A percentile compares a stretch with the other conserved stretches of the same genome.
Conservation (phyloP, 2,888 invertebrate species). For the Imbricaverruca yamaguchii region DNA sequence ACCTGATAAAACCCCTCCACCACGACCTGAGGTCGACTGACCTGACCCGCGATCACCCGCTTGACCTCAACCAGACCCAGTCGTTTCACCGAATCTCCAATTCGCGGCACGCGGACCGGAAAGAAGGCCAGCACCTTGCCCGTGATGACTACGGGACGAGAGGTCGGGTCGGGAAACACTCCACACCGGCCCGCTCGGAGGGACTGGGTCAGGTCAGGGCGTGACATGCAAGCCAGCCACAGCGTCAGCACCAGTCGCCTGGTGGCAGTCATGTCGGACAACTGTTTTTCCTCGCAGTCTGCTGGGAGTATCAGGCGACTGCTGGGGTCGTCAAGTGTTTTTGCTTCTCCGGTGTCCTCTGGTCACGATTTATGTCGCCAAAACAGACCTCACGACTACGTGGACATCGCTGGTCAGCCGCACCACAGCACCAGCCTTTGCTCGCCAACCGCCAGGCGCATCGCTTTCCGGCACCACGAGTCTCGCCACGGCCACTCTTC, state of each 20-base stretch:
- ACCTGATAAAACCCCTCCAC: slow-evolving; percentile 4
- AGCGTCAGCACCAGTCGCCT: background rate
- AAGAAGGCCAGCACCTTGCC: background rate
- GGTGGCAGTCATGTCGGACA: background rate
- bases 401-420: background rate
- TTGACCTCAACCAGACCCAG: background rate
- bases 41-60: background rate
- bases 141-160: background rate
- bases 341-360: background rate
- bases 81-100: background rate
- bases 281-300: background rate
- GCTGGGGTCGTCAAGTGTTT: background rate
- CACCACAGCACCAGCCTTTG: too few species aligned
- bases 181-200: background rate
- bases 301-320: background rate
- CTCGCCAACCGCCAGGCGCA: too few species aligned
- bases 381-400: background rate
- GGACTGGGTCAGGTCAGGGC: background rate
- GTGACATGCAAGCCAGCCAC: background rate
- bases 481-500: too few species aligned
- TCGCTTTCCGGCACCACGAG: too few species aligned
- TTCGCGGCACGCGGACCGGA: background rate
- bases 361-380: background rate
- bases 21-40: background rate
- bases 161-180: background rate